These are phyloP conservation scores for Griposia aprilina DNA, from an alignment of 2,888 invertebrate species.

Conservation along the genomic window DNA sequence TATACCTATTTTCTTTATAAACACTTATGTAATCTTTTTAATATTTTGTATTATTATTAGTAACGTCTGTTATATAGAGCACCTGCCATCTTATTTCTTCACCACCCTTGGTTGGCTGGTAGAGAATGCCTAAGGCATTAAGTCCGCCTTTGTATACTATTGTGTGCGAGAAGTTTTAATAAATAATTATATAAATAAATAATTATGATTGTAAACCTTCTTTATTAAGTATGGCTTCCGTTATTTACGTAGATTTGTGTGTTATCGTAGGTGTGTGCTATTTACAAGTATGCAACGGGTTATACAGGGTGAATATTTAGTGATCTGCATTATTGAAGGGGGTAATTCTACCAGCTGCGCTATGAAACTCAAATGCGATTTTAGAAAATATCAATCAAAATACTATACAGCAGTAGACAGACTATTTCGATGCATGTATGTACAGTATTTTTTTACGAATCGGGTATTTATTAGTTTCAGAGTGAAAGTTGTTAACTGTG, in stretches of 20 bases:
- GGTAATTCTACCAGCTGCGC: background rate
- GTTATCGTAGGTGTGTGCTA: background rate
- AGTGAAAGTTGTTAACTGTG: background rate
- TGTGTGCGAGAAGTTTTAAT: no score
- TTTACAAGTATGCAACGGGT: background rate
- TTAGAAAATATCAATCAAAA: background rate
- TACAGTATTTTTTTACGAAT: no score
- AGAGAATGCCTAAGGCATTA: no score
- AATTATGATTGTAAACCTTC: background rate
- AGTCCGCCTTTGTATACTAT: no score
- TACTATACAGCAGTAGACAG: background rate
- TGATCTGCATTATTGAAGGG: background rate
- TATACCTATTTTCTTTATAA: no score
- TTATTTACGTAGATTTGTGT: conserved; percentile 4
- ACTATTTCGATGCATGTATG: background rate
- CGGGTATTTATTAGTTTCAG: background rate
- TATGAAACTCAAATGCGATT: background rate
- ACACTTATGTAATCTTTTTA: no score
- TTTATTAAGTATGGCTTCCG: conserved; percentile 15
- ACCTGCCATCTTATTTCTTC: no score
- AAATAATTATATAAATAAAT: no score
- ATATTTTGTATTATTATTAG: no score
- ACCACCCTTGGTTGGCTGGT: no score
- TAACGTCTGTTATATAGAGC: no score
- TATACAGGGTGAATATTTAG: background rate